These are phyloP conservation scores for Heliconius cydno DNA, from an alignment of 2,888 invertebrate genomes.

Conservation along the genomic window DNA sequence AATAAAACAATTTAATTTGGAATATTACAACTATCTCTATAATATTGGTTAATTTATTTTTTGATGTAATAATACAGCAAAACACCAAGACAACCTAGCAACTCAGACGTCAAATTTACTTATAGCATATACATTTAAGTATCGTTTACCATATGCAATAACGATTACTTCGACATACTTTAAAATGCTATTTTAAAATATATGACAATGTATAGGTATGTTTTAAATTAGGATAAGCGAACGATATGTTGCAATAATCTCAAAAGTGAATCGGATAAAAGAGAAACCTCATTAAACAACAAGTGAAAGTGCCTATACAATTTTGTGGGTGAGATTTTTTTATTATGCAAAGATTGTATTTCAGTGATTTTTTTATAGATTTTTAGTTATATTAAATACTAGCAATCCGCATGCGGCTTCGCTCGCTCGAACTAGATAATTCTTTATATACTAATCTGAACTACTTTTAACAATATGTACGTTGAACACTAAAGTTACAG, in stretches of 20 bases:
- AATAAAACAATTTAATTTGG: not conserved
- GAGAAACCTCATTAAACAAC: constrained; percentile 28
- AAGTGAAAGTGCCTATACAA: constrained; percentile 31
- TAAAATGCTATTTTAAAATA: not conserved
- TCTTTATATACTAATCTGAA: too few species aligned
- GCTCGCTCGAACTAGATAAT: too few species aligned
- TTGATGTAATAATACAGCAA: too few species aligned
- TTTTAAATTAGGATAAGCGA: constrained; percentile 13
- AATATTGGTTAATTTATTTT: too few species aligned
- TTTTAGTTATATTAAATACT: not conserved
- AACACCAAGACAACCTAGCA: not conserved
- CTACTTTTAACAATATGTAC: too few species aligned
- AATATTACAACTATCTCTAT: not conserved
- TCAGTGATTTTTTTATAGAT: not conserved
- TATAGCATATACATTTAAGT: not conserved
- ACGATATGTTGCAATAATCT: constrained; percentile 6
- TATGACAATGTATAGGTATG: not conserved
- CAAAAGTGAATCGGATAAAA: constrained; percentile 24
- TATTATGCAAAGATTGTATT: constrained; percentile 14
- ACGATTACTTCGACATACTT: not conserved
- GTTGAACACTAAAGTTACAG: too few species aligned
- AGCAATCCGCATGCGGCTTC: too few species aligned
- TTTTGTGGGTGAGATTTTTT: constrained; percentile 23
- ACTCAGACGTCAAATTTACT: not conserved
- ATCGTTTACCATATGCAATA: not conserved